Evolutionary conservation across 2,888 invertebrate genomes (phyloP).

Genomic region (Epinotia bilunana): DNA sequence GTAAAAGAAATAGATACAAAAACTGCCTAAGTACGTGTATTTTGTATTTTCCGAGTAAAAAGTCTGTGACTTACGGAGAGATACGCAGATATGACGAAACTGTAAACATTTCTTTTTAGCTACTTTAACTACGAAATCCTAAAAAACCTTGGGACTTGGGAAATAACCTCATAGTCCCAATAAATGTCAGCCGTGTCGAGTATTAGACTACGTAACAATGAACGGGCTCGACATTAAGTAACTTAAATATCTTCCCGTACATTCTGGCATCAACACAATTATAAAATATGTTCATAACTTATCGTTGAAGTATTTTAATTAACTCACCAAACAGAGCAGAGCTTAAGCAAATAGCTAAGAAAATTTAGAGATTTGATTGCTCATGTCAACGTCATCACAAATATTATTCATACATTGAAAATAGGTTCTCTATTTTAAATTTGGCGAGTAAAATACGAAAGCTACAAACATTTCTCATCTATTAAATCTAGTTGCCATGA

Average conservation of each 20-base stretch:
- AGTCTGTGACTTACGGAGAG: no score
- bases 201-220: not conserved
- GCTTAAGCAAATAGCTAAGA: conserved; percentile 1
- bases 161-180: no score
- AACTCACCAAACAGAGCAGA: not conserved
- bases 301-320: not conserved
- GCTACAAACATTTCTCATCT: conserved; percentile 5
- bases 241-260: not conserved
- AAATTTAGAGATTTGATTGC: conserved; percentile 1
- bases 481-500: not conserved
- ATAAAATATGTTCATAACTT: no score
- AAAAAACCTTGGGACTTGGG: no score
- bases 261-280: no score
- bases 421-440: not conserved
- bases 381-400: not conserved
- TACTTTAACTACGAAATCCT: no score
- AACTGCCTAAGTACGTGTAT: not conserved
- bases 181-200: no score
- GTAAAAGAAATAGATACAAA: not conserved
- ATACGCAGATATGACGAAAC: no score
- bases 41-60: not conserved
- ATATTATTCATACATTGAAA: not conserved
- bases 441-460: not conserved
- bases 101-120: no score
- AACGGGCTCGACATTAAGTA: not conserved